Base-by-base conservation (phyloP, 1,140 invertebrate genomes). In the Cryptotermes secundus region DNA sequence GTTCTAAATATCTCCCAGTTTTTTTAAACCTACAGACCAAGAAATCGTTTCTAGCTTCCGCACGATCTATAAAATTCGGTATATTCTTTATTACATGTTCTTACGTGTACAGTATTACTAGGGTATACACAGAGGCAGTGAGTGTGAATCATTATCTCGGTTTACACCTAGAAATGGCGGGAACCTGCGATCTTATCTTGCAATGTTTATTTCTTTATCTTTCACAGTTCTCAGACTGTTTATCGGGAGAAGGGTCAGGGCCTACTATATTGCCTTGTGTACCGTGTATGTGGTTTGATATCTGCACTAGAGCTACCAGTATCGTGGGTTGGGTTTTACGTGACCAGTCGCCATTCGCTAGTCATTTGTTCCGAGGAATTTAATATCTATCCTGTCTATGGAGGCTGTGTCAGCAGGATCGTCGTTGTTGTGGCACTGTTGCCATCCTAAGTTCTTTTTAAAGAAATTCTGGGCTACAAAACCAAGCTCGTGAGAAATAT, bases 361-460 rank as follows among this genome's bases (percentile, higher is more conserved):
- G 59, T 72, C 59, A 72, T 72, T 72, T 72, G 59, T 72, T 72
- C 59, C 26, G 59, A 72, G 59, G 59, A 72, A 72, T 72, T 72
- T 72, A 72, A 72, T 72, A 72, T 72, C 59, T n/a, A 6, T 72
- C 9, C 59, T 31, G n/a, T 1, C 59, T 26, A 72, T n/a, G n/a
- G 59, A 26, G 59, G 26, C 59, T 7, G 59, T 72, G 26, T 26
- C 59, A 31, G 59, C n/a, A 72, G 59, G 10, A 31, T 7, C 14
- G 59, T 72, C 59, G n/a, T n/a, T 72, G n/a, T 72, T 72, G n/a
- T n/a, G 26, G 59, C 59, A 72, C 26, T 72, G 59, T 31, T 72
- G n/a, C 59, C 14, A 9, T 31, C 2, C 59, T 31, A 72, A 72
- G 59, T 26, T 31, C 59, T 72, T 72, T 72, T 31, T n/a, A 42